Conservation (phyloP, 2,797 vertebrate genomes). For the Galaxias olidus region DNA sequence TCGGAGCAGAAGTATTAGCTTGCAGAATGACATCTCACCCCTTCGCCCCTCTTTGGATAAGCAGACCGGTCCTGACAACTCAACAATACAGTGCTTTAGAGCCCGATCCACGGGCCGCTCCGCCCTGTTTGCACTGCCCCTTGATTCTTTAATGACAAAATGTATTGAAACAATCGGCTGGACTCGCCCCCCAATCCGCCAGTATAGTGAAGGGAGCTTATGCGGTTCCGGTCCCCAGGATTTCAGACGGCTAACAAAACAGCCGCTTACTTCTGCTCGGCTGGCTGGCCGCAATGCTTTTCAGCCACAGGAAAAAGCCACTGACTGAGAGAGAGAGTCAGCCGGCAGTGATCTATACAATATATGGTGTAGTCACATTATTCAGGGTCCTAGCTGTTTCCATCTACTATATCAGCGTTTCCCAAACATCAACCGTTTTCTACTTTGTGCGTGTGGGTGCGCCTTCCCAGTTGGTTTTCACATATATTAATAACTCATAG, state of each 20-base stretch:
- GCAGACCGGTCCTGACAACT: conserved; percentile 87
- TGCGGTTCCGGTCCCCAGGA: conserved; percentile 88
- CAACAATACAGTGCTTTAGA: conserved; percentile 83
- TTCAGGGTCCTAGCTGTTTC: conserved; percentile 44
- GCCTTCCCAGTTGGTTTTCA: background rate
- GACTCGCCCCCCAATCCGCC: conserved; percentile 86
- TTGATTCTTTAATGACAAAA: conserved; percentile 90
- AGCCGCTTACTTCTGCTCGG: conserved; percentile 88
- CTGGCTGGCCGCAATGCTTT: conserved; percentile 89
- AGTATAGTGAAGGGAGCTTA: conserved; percentile 90
- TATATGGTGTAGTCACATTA: conserved; percentile 45
- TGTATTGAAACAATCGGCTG: conserved; percentile 92
- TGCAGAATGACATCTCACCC: conserved; percentile 80
- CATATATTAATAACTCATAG: too few species aligned
- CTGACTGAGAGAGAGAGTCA: conserved; percentile 80
- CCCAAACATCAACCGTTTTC: background rate
- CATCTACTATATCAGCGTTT: conserved; percentile 59
- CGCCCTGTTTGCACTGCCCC: conserved; percentile 87
- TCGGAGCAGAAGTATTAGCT: conserved; percentile 84
- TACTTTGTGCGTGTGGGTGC: background rate
- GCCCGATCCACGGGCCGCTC: conserved; percentile 77
- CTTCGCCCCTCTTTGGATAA: conserved; percentile 67
- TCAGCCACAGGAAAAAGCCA: conserved; percentile 87
- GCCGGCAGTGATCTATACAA: conserved; percentile 76
- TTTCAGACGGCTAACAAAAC: conserved; percentile 96